Conservation (phyloP, 2,797 vertebrate species). For the Steatocranus sp. region DNA sequence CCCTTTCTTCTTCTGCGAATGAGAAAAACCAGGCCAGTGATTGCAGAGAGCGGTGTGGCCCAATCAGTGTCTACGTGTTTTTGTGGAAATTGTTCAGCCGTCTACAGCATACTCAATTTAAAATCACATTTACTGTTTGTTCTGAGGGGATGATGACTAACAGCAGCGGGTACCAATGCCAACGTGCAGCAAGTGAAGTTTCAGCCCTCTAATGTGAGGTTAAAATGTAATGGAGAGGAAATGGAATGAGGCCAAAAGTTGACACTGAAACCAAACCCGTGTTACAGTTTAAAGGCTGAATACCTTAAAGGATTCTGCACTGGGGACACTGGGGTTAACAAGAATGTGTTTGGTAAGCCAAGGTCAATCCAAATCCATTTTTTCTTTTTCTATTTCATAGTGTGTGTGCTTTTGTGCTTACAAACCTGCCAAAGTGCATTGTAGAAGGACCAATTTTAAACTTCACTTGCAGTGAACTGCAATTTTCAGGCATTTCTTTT, state of each 20-base stretch:
- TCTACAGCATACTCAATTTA: neutral
- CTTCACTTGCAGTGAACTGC: neutral
- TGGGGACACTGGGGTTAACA: neutral
- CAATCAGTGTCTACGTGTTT: neutral
- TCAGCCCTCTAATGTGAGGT: neutral
- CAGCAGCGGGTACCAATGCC: neutral
- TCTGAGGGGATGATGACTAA: neutral
- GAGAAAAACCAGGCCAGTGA: neutral
- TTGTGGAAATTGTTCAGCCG: neutral
- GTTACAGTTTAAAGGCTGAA: neutral
- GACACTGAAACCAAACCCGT: neutral
- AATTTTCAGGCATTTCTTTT: neutral
- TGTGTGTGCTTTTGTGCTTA: neutral
- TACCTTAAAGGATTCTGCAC: neutral
- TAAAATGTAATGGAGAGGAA: neutral
- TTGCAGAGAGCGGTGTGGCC: neutral
- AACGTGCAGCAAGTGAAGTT: neutral
- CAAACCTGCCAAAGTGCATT: neutral
- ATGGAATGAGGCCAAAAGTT: neutral
- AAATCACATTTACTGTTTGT: neutral
- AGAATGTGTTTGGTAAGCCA: neutral
- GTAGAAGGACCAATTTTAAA: neutral
- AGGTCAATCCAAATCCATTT: neutral
- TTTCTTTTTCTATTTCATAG: neutral
- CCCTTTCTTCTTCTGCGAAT: neutral